Percentiles rank a stretch among this genome's conserved stretches.
Conservation (phyloP, 2,113 vertebrate species). For the Pseudopodoces humilis region DNA sequence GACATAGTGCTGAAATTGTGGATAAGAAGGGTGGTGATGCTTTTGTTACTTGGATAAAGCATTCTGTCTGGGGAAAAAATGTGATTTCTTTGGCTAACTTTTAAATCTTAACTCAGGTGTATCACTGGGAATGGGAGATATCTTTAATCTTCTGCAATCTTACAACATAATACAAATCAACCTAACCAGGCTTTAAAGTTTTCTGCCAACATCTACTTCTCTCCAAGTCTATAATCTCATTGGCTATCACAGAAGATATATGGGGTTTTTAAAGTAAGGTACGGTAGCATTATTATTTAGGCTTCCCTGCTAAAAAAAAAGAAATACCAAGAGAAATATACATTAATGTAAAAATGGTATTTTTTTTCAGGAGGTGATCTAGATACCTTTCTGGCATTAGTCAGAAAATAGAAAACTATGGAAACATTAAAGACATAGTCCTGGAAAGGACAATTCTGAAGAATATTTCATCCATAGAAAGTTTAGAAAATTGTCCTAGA, state of each 20-base stretch:
- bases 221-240: neutral
- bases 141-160: neutral
- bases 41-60: neutral
- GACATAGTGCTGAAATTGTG: neutral
- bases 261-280: neutral
- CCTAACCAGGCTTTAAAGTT: neutral
- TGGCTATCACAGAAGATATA: neutral
- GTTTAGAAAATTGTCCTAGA: neutral
- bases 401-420: neutral
- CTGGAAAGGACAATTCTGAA: neutral
- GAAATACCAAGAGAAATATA: neutral
- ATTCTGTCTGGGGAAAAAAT: neutral
- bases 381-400: neutral
- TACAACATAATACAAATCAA: neutral
- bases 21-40: neutral
- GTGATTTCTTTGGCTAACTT: neutral
- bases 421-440: neutral
- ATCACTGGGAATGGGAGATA: neutral
- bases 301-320: neutral
- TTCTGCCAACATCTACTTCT: neutral
- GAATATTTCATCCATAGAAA: neutral
- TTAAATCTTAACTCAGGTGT: neutral
- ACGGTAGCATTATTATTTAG: neutral
- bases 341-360: neutral
- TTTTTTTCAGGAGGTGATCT: neutral